Base-by-base conservation (phyloP, 1,140 invertebrate genomes). In the Battus philenor region DNA sequence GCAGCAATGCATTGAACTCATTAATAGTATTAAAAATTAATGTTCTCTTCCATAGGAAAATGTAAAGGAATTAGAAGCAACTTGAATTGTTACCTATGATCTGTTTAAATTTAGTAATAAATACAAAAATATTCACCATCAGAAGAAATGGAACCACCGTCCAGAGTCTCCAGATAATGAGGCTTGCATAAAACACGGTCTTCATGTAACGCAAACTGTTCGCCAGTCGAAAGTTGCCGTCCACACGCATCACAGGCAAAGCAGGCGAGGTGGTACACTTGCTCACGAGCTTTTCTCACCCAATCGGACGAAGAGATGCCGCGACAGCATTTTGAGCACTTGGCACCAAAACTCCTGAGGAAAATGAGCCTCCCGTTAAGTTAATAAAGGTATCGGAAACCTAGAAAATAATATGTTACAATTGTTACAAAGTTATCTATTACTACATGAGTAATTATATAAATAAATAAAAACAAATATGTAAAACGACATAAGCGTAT, bases 221-320 rank as follows among this genome's bases (percentile, higher is more conserved):
- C 98, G 0, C 97, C 97, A 0, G 97, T 99, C 27, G 94, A 97
- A 18, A 99, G 88, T 83, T 99, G 98, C 15, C 98, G 89, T 60
- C 98, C 97, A 83, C 98, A 99, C 26, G 95, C 94, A 78, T 99
- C 96, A 77, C 98, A 99, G 4, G 97, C 95, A 86, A 99, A 99
- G 87, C 98, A 99, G 1, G 98, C 98, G 70, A 99, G 87, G 84
- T 99, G 98, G 85, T 98, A 99, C 9, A 99, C 95, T 72, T 96
- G 92, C 59, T 97, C 94, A 32, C 94, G 88, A 4, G 98, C 97
- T 75, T 96, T 92, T 45, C 98, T 88, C 50, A 99, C 97, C 98
- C 98, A 99, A 86, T 99, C 98, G 7, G 95, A 94, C 0, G 97
- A 91, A 4, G 94, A 94, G 62, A 99, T 97, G 50, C 91, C 91